Percentiles rank a stretch among this genome's conserved stretches.
Conservation (phyloP, 2,113 vertebrate species). For the Benitochromis conjunctus region DNA sequence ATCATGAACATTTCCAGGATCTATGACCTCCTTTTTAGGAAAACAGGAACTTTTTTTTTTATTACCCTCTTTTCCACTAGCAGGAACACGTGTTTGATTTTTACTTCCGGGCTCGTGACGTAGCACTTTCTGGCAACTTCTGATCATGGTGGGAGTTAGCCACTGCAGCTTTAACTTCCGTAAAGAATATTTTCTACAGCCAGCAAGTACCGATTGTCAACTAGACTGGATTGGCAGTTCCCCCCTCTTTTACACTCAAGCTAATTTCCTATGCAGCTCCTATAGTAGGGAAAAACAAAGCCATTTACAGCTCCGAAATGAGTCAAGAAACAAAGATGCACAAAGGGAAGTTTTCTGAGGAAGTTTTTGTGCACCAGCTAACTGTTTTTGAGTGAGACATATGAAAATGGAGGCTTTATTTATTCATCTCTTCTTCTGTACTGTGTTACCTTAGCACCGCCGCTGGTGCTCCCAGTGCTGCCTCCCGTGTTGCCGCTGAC, state of each 20-base stretch:
- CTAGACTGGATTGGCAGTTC: not conserved
- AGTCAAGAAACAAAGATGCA: not conserved
- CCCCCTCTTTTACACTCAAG: not conserved
- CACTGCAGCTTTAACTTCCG: not conserved
- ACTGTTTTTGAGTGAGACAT: not conserved
- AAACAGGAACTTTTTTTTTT: not conserved
- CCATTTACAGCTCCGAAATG: not conserved
- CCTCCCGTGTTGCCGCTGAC: conserved; percentile 92
- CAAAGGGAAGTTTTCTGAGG: not conserved
- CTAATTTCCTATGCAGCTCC: not conserved
- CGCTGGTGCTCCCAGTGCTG: conserved; percentile 94
- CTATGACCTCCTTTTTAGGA: not conserved
- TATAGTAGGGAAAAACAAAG: not conserved
- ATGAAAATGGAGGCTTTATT: not conserved
- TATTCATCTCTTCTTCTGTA: not conserved
- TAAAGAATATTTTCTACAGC: not conserved
- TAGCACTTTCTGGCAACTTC: not conserved
- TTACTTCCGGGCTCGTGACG: not conserved
- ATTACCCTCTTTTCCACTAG: conserved; percentile 3
- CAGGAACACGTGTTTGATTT: not conserved
- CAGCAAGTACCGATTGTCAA: not conserved
- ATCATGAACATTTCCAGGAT: not conserved
- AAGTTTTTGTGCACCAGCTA: not conserved
- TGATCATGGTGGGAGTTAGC: not conserved
- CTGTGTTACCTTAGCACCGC: conserved; percentile 87